Evolutionary conservation across 2,797 vertebrate genomes (phyloP).

Genomic region (Vultur gryphus): DNA sequence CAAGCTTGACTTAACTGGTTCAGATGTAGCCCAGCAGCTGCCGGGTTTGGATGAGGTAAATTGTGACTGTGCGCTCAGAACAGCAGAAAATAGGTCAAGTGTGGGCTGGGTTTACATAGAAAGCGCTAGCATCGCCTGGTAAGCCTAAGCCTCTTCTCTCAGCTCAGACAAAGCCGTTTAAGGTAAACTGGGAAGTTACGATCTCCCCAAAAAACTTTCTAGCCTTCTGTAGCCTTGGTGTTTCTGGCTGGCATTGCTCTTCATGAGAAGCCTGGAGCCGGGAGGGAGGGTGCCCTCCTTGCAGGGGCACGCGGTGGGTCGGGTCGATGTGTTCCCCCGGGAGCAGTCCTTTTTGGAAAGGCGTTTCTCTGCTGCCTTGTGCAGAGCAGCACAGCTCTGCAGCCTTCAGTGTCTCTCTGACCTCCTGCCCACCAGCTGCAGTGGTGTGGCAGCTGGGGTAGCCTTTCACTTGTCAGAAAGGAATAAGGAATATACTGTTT

Average conservation of each 20-base stretch:
- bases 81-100: slow-evolving; percentile 64
- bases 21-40: slow-evolving; percentile 42
- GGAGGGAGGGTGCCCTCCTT: not conserved
- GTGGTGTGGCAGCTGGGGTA: not conserved
- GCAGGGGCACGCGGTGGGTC: not conserved
- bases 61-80: slow-evolving; percentile 29
- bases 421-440: not conserved
- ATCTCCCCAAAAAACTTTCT: slow-evolving; percentile 18
- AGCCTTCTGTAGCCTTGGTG: not conserved
- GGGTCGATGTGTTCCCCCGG: accelerated
- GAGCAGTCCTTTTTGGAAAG: not conserved
- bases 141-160: slow-evolving; percentile 41
- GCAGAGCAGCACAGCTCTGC: not conserved
- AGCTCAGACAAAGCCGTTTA: slow-evolving; percentile 53
- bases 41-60: slow-evolving; percentile 48
- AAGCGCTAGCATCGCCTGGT: slow-evolving; percentile 13
- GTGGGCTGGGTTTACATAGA: slow-evolving; percentile 64
- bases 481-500: not conserved
- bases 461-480: not conserved
- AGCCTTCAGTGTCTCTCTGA: not conserved
- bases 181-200: slow-evolving; percentile 46
- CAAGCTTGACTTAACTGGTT: slow-evolving; percentile 50
- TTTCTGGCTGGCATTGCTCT: not conserved
- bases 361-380: accelerated
- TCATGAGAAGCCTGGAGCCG: accelerated